Base-by-base conservation (phyloP, 2,888 invertebrate genomes). In the Drosophila pseudotakahashii region DNA sequence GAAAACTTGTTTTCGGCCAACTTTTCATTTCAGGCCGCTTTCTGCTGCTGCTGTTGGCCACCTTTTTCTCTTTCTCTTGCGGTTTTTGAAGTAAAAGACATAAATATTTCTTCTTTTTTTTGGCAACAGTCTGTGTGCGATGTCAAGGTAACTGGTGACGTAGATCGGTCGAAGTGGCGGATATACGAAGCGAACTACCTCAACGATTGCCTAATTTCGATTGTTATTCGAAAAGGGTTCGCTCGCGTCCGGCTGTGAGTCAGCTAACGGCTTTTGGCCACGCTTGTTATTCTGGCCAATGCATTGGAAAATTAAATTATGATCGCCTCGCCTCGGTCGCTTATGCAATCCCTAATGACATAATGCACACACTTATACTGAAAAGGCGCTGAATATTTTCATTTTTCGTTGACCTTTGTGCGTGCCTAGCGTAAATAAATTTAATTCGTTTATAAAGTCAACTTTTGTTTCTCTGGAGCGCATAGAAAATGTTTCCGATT, bases 91-190 rank as follows among this genome's bases (percentile, higher is more conserved):
- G 37, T 45, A 42, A 45, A 11, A 6, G 9, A 16, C 11, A 16
- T 14, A 32, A 16, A 16, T 47, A 14, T 23, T 19, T 39, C 47
- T 61, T 11, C 47, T 61, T 11, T 30, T 73, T 79, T 77, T 74
- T 67, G 60, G 69, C 75, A 58, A 75, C 47, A 30, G 34, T 39
- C 47, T 50, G 71, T 75, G 77, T 48, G 26, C 26, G 81, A 79
- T 89, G 89, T 89, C 90, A 90, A 90, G 90, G 90, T 90, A 90
- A 87, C 90, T 86, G 78, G 78, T 90, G 91, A 90, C 91, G 91
- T 90, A 79, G 81, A 34, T 44, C 23, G 44, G 44, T 64, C n/a
- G 42, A 11, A 19, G 11, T 42, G 42, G 19, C 61, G 73, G 68
- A 54, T 72, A 44, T 34, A 11, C 36, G 19, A 16, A 48, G 47